Evolutionary conservation across 2,888 invertebrate species (phyloP), one percentile per base, ranked within the genome.

Genomic region (Cheilosia urbana): DNA sequence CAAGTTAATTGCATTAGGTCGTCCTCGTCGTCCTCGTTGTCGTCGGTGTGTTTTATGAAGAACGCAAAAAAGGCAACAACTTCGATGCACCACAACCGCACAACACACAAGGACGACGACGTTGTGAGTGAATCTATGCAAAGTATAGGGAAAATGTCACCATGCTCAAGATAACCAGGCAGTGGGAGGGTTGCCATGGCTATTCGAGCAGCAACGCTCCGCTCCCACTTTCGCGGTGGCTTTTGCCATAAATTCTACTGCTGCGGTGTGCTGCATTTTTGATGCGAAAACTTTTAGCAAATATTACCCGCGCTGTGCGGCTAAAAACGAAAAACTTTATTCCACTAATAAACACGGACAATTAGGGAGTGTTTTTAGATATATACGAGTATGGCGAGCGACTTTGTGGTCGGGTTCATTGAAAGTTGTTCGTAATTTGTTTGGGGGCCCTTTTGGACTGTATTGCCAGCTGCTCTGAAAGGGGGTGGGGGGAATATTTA

Each of bases 331-430:
- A 37, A 27, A 75, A 78, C 65, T 69, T 84, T 71, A 45, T 80
- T 53, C 42, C 30, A 51, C 65, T 55, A 69, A 85, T 80, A 76
- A 80, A 85, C 63, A 75, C 55, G 79, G 69, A 84, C 84, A 80
- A 80, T 85, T 80, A 76, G 62, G 63, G 51, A 69, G 62, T 65
- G 57, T 57, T 78, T 42, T 57, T 40, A 40, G 55, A 63, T 47
- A 63, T 47, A 63, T 21, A 13, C 24, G 49, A 34, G 53, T 51
- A 57, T 40, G 21, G 15, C 27, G 5, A 49, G 24, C 34, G 21
- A 21, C 21, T 21, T 53, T n/a, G 24, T 30, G n/a, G 45, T 55
- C 11, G 63, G 42, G 68, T 73, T 65, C 65, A 58, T 60, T 77
- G 65, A 65, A 82, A 71, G 81, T 76, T 82, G 69, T 58, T 24